These are phyloP conservation scores for Trididemnum nubilum DNA, from an alignment of 23 tunicate genomes.

Conservation along the genomic window DNA sequence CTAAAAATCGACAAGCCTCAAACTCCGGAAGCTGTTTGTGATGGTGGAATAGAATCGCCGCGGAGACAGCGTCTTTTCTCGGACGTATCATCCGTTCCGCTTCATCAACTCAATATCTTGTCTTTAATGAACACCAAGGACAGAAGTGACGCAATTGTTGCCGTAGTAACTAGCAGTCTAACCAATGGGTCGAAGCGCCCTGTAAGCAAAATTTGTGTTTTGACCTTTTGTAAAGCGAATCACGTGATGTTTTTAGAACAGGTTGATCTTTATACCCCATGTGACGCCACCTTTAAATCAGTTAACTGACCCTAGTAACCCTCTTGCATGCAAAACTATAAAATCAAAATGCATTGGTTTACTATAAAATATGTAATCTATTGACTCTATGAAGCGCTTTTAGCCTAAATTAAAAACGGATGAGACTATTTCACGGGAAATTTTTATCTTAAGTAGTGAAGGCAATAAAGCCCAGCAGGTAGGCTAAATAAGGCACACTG, in stretches of 20 bases:
- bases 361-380: too few relatives aligned
- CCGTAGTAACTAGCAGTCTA: conserved; percentile 25
- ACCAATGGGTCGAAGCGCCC: conserved; percentile 12
- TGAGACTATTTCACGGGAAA: too few relatives aligned
- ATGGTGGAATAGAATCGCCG: not conserved
- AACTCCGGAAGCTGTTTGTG: not conserved
- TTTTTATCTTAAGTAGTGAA: too few relatives aligned
- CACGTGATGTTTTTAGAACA: not conserved
- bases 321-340: too few relatives aligned
- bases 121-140: not conserved
- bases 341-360: too few relatives aligned
- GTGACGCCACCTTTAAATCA: too few relatives aligned
- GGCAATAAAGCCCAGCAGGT: too few relatives aligned
- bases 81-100: not conserved
- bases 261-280: too few relatives aligned
- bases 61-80: not conserved
- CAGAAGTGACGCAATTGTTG: conserved; percentile 30
- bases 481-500: too few relatives aligned
- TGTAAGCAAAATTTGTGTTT: conserved; percentile 4
- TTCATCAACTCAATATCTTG: conserved; percentile 10
- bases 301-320: too few relatives aligned
- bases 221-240: not conserved
- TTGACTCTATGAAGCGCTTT: too few relatives aligned
- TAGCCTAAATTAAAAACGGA: too few relatives aligned
- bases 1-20: not conserved